These are phyloP conservation scores for Entomyzon cyanotis DNA, from an alignment of 2,113 vertebrate genomes.

Conservation along the genomic window DNA sequence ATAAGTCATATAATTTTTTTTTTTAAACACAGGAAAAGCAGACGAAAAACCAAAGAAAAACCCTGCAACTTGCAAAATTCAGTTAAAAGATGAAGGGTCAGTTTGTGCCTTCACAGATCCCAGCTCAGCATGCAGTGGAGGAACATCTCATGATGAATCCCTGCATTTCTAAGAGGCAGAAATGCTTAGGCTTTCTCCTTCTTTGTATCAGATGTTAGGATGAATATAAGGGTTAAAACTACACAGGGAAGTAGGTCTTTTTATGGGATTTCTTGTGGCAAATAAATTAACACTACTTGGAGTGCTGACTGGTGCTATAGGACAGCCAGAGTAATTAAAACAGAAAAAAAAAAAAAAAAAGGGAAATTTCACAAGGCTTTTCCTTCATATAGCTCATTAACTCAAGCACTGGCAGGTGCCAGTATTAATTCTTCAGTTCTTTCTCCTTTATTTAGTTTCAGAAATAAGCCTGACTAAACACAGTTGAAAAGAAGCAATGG, in stretches of 20 bases:
- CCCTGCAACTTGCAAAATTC: background rate
- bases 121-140: background rate
- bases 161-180: background rate
- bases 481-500: slow-evolving; percentile 34
- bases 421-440: slow-evolving; percentile 23
- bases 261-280: background rate
- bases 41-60: background rate
- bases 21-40: too few species aligned
- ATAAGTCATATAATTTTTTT: too few species aligned
- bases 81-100: background rate
- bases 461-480: slow-evolving; percentile 46
- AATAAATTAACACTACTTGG: background rate
- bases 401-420: slow-evolving; percentile 40
- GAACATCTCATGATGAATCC: background rate
- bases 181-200: background rate
- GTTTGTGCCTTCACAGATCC: background rate
- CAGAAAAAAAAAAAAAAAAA: background rate
- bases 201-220: background rate
- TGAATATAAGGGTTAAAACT: background rate
- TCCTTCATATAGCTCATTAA: slow-evolving; percentile 15
- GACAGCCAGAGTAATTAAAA: slow-evolving; percentile 31
- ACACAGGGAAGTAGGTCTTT: background rate
- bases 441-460: slow-evolving; percentile 44
- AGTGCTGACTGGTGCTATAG: background rate
- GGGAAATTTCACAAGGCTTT: slow-evolving; percentile 9